A percentile compares a stretch with the other conserved stretches of the same genome.
Conservation (phyloP, 2,888 invertebrate species). For the Anoncus sp. region DNA sequence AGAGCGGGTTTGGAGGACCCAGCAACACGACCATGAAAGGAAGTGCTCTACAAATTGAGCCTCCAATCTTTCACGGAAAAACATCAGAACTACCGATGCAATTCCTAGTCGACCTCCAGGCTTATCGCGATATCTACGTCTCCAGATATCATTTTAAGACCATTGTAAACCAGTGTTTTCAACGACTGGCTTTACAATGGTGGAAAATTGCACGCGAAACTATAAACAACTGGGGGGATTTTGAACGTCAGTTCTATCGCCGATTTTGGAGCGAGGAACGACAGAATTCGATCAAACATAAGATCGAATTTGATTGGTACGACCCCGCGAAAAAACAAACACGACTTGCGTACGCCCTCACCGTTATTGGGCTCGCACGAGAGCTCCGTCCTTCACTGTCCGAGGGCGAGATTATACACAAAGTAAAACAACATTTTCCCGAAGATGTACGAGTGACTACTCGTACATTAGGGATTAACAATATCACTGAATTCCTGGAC, state of each 20-base stretch:
- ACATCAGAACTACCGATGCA: background rate
- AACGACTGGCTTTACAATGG: background rate
- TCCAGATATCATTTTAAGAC: background rate
- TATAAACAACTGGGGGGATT: background rate
- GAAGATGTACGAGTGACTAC: background rate
- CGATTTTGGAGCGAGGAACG: slow-evolving; percentile 1
- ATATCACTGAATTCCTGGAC: background rate
- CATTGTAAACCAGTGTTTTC: background rate
- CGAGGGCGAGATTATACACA: background rate
- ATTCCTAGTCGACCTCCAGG: background rate
- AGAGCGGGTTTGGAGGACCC: too few relatives aligned
- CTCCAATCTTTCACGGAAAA: background rate
- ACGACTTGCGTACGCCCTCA: background rate
- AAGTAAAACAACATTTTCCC: background rate
- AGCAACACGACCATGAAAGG: too few relatives aligned
- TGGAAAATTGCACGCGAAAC: background rate
- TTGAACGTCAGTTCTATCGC: background rate
- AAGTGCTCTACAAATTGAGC: background rate
- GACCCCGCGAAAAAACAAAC: background rate
- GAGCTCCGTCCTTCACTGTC: background rate
- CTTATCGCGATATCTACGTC: background rate
- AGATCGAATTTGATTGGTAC: background rate
- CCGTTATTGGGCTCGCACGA: background rate
- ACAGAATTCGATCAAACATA: background rate
- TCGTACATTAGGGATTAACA: background rate